These are phyloP conservation scores for Tridacna gigas DNA, from an alignment of 2,888 invertebrate species.

Conservation along the genomic window DNA sequence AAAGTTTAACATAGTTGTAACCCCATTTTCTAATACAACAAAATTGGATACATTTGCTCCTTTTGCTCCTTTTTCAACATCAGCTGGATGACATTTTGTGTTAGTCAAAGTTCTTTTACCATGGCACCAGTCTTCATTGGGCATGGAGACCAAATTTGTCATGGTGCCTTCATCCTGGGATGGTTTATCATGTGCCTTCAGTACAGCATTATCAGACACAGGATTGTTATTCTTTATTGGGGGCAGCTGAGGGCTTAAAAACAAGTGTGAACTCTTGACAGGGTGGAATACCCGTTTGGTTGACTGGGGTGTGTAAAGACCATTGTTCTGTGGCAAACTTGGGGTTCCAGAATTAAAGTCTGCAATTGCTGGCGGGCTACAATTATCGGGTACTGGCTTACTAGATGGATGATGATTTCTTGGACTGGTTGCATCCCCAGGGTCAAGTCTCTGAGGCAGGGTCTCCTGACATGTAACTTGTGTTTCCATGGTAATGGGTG, in stretches of 20 bases:
- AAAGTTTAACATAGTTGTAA: background rate
- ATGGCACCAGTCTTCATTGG: background rate
- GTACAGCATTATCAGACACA: background rate
- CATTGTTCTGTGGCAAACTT: conserved; percentile 39
- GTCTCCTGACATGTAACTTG: background rate
- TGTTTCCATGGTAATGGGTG: background rate
- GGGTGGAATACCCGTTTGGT: conserved; percentile 30
- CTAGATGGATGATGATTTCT: conserved; percentile 36
- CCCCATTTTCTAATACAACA: background rate
- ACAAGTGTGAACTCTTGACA: conserved; percentile 25
- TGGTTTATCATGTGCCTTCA: background rate
- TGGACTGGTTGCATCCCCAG: background rate
- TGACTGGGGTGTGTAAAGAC: conserved; percentile 26
- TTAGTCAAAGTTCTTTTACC: background rate
- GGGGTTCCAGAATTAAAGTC: conserved; percentile 50
- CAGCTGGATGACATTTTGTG: background rate
- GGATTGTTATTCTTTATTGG: background rate
- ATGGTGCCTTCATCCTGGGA: too few species aligned
- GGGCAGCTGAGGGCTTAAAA: conserved; percentile 37
- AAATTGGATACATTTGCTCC: background rate
- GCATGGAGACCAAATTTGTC: background rate
- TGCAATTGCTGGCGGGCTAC: conserved; percentile 54
- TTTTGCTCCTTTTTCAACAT: background rate
- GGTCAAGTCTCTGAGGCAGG: background rate
- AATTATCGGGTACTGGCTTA: conserved; percentile 18